Evolutionary conservation across 1,140 invertebrate genomes (phyloP), one percentile per base, ranked within the genome.

Genomic region (Leptestheria dahalacensis): DNA sequence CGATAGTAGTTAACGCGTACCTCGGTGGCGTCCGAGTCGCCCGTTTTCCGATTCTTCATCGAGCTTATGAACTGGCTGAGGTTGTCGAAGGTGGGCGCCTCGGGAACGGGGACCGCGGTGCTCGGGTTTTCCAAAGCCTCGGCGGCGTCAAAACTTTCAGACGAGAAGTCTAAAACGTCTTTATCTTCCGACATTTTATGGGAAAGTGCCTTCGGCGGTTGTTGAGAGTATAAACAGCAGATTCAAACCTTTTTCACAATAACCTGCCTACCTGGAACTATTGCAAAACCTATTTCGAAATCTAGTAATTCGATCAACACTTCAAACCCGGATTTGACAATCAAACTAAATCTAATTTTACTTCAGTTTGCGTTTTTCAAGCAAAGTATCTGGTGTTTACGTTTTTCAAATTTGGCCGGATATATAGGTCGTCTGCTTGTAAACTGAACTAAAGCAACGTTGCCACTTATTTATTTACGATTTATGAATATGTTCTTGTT

Each of bases 81-180:
- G 66, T 82, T 85, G 65, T 85, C 81, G 63, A 76, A 80, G 56
- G 75, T 63, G 48, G 77, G 79, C 0, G 79, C 81, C 46, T 71
- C 69, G 11, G 72, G 62, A 3, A 72, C 66, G 0, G 81, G 80
- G 1, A 82, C 28, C 63, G 69, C 68, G 0, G 74, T 64, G 64
- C 79, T 78, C 3, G 70, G 49, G 0, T 78, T 77, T 59, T 81
- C 80, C 12, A 88, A 68, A 1, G 78, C 82, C 66, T 79, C 79
- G 0, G 84, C 50, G 0, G 84, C 78, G 71, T 87, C 77, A 58
- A 85, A 87, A 49, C 73, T 73, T 3, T 78, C 76, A 67, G 81
- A 83, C 58, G 68, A 76, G 29, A 77, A 72, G 67, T 84, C 79
- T 26, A 83, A 67, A 72, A 78, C 79, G 23, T 21, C 20, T 3